A percentile compares a stretch with the other conserved stretches of the same genome.
Conservation (phyloP, 2,113 vertebrate species). For the Oreochromis aureus region DNA sequence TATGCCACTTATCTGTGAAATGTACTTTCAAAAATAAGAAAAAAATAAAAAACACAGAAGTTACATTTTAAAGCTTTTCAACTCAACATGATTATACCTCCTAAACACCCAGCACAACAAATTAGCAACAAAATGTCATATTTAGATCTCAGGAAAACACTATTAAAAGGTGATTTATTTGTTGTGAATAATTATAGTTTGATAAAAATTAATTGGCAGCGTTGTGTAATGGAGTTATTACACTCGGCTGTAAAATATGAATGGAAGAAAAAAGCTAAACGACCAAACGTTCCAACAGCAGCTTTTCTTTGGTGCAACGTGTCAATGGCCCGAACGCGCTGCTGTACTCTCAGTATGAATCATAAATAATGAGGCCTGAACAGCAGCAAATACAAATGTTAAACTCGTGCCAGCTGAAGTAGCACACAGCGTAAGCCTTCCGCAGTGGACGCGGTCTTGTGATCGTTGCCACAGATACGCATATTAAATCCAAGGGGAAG, state of each 20-base stretch:
- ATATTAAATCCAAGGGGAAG: neutral
- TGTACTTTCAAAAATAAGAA: neutral
- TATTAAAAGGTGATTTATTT: neutral
- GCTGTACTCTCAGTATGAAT: neutral
- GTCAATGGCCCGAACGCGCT: neutral
- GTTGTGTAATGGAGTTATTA: neutral
- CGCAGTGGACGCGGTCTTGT: neutral
- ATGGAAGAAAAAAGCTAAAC: neutral
- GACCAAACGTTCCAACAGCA: neutral
- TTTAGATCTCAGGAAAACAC: neutral
- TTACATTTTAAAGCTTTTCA: neutral
- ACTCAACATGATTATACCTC: neutral
- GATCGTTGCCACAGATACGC: constrained; percentile 12
- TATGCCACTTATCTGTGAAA: neutral
- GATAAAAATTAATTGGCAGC: neutral
- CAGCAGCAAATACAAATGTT: neutral
- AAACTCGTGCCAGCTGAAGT: neutral
- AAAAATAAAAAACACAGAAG: rapidly evolving
- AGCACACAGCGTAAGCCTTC: neutral
- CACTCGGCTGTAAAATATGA: neutral
- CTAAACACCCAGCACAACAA: neutral
- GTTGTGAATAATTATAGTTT: neutral
- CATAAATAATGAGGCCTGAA: constrained; percentile 15
- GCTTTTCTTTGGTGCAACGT: neutral
- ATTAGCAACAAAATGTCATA: neutral